phyloP scores from a whole-genome alignment of 1,140 invertebrate genomes.

The Scaptomyza montana region DNA sequence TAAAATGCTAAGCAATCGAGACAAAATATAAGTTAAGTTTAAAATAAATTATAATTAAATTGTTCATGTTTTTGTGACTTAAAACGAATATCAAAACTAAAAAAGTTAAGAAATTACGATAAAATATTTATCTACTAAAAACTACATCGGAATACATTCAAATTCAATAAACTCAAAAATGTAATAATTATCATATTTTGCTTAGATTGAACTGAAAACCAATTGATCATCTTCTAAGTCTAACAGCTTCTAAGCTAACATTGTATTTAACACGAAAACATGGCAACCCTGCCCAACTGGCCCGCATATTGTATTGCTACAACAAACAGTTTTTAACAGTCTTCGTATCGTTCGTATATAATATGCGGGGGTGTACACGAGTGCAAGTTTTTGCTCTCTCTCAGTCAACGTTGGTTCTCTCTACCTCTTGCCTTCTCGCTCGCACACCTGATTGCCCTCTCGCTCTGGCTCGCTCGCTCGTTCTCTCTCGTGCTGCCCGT shows the following conservation, averaged over 20 bases:
- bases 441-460: background rate
- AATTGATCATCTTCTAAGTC: background rate
- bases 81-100: too few relatives aligned
- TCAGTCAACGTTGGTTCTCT: background rate
- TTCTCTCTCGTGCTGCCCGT: conserved; percentile 8
- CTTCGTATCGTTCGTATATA: conserved; percentile 8
- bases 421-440: conserved; percentile 13
- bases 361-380: conserved; percentile 38
- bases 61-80: too few relatives aligned
- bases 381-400: conserved; percentile 8
- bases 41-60: too few relatives aligned
- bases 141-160: too few relatives aligned
- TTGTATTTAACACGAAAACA: background rate
- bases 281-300: conserved; percentile 36
- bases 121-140: too few relatives aligned
- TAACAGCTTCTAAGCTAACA: background rate
- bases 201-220: background rate
- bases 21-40: background rate
- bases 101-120: too few relatives aligned
- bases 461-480: conserved; percentile 22
- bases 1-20: too few relatives aligned
- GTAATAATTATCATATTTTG: too few relatives aligned
- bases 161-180: too few relatives aligned
- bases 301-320: conserved; percentile 21
- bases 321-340: conserved; percentile 27